Percentiles rank a stretch among this genome's conserved stretches.
Evolutionary conservation across 1,140 invertebrate species (phyloP).

Genomic region (Zaprionus inermis): DNA sequence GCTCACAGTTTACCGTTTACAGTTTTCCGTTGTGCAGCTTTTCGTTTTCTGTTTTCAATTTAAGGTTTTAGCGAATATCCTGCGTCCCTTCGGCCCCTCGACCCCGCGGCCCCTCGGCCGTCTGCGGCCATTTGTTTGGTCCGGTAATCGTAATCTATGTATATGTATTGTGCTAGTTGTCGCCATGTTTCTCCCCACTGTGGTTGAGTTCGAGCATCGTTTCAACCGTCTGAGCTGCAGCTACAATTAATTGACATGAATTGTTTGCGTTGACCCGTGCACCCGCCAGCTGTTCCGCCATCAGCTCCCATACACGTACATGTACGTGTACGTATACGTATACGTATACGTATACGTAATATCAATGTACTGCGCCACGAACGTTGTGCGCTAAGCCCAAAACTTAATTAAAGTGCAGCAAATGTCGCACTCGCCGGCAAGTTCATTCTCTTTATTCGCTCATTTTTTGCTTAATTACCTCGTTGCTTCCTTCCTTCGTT

Average conservation of each 20-base stretch:
- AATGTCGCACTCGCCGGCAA: conserved; percentile 28
- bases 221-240: conserved; percentile 20
- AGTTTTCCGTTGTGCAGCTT: conserved; percentile 1
- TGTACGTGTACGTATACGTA: background rate
- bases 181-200: conserved; percentile 29
- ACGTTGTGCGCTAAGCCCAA: conserved; percentile 26
- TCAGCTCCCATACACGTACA: no score
- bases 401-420: conserved; percentile 49
- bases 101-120: background rate
- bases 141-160: conserved; percentile 38
- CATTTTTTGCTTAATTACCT: conserved; percentile 19
- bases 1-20: background rate
- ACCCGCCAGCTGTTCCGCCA: background rate
- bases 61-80: conserved; percentile 4
- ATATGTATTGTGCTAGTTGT: conserved; percentile 29
- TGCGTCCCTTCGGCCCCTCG: background rate
- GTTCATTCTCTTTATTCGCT: conserved; percentile 27
- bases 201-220: conserved; percentile 32
- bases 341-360: conserved; percentile 39
- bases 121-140: conserved; percentile 41
- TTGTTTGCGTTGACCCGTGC: conserved; percentile 32
- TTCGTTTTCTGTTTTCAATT: conserved; percentile 22
- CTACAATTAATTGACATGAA: conserved; percentile 53
- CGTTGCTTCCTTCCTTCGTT: conserved; percentile 10
- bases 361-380: conserved; percentile 7